A percentile compares a stretch with the other conserved stretches of the same genome.
phyloP scores from a whole-genome alignment of 2,797 vertebrate genomes.

The Channa striata region DNA sequence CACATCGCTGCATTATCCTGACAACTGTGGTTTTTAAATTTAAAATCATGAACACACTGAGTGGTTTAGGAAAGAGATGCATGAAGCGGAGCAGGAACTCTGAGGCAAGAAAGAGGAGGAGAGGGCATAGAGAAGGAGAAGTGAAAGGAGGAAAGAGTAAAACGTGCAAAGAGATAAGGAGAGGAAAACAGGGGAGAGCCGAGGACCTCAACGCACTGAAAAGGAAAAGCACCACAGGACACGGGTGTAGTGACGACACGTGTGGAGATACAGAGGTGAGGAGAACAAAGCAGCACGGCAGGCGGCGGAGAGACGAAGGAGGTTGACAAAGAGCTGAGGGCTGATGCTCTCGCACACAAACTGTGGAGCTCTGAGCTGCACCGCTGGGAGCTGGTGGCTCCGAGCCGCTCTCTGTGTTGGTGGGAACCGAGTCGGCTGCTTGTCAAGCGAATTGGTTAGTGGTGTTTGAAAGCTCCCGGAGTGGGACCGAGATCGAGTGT shows the following conservation, averaged over 20 bases:
- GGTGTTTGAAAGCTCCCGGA: conserved; percentile 57
- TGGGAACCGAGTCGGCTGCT: conserved; percentile 41
- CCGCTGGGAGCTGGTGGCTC: conserved; percentile 30
- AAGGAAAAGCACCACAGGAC: neutral
- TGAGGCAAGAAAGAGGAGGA: conserved; percentile 4
- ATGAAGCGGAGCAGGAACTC: neutral
- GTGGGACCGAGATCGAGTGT: conserved; percentile 37
- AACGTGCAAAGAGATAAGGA: neutral
- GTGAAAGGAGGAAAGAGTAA: neutral
- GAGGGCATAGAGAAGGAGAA: neutral
- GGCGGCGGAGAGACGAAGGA: conserved; percentile 12
- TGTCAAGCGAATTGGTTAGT: conserved; percentile 42
- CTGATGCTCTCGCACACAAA: conserved; percentile 24
- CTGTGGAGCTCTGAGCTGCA: conserved; percentile 19
- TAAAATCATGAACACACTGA: conserved; percentile 14
- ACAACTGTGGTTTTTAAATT: conserved; percentile 37
- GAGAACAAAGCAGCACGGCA: neutral
- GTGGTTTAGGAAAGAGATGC: conserved; percentile 3
- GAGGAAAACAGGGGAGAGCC: neutral
- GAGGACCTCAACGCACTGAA: too few species aligned
- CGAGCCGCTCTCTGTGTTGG: conserved; percentile 17
- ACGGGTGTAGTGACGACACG: neutral
- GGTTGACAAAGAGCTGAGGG: conserved; percentile 37
- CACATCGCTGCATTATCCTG: neutral
- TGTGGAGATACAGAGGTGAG: conserved; percentile 11